phyloP scores from a whole-genome alignment of 2,797 vertebrate genomes.

The Molossus molossus region DNA sequence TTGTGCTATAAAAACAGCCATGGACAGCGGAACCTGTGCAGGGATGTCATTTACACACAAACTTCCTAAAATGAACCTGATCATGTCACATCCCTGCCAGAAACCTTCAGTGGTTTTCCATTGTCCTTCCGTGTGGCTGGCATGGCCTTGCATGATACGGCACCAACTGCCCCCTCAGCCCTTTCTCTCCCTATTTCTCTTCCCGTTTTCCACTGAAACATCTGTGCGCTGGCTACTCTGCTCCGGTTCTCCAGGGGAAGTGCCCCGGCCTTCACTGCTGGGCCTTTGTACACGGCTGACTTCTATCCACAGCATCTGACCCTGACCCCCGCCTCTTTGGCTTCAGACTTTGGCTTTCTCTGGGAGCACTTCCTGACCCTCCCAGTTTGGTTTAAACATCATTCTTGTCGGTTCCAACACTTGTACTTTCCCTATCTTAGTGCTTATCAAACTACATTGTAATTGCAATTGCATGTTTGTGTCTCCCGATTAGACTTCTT shows the following conservation, averaged over 20 bases:
- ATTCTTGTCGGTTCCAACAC: background rate
- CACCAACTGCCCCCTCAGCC: too few relatives aligned
- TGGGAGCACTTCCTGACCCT: slow-evolving; percentile 3
- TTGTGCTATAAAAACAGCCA: background rate
- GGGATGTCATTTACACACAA: background rate
- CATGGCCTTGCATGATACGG: background rate
- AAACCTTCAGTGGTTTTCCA: background rate
- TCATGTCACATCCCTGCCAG: background rate
- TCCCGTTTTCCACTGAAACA: background rate
- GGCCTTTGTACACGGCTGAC: background rate
- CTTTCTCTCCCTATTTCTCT: background rate
- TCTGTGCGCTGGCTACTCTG: background rate
- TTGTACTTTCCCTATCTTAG: background rate
- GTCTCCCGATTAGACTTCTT: background rate
- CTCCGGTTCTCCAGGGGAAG: background rate
- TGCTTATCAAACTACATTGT: background rate
- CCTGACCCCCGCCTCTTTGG: background rate
- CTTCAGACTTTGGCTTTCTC: background rate
- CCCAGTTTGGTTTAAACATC: background rate
- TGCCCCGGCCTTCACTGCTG: background rate
- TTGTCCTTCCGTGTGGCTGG: background rate
- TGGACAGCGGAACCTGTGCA: background rate
- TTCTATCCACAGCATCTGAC: background rate
- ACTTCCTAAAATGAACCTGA: background rate
- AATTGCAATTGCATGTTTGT: background rate